phyloP scores from a whole-genome alignment of 1,140 invertebrate genomes.

The Diabrotica undecimpunctata region DNA sequence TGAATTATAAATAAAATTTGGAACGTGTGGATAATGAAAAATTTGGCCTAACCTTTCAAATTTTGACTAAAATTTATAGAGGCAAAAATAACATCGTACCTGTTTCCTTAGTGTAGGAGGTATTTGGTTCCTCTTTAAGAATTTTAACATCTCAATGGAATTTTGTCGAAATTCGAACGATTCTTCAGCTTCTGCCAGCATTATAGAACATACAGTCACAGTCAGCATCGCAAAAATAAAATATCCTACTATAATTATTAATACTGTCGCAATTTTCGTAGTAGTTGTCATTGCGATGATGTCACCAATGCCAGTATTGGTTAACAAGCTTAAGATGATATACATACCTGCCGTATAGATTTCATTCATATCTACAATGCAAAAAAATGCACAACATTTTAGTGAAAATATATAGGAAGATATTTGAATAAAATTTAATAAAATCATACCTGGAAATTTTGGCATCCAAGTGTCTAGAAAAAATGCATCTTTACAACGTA shows the following conservation, averaged over 20 bases:
- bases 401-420: neutral
- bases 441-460: conserved; percentile 1
- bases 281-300: neutral
- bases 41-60: no score
- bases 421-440: neutral
- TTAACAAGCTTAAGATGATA: neutral
- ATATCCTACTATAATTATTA: neutral
- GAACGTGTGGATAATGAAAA: no score
- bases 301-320: neutral
- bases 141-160: neutral
- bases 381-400: neutral
- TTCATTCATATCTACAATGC: neutral
- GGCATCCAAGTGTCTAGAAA: neutral
- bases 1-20: no score
- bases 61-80: no score
- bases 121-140: neutral
- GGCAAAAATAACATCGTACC: neutral
- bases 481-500: neutral
- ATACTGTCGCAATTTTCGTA: neutral
- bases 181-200: neutral
- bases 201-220: neutral
- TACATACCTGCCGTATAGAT: neutral
- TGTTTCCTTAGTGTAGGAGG: neutral
- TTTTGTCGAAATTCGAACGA: neutral
- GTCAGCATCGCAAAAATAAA: neutral